Conservation (phyloP, 30 jellyfish, hydroid and myxozoan genomes). For the Haliclystus octoradiatus region DNA sequence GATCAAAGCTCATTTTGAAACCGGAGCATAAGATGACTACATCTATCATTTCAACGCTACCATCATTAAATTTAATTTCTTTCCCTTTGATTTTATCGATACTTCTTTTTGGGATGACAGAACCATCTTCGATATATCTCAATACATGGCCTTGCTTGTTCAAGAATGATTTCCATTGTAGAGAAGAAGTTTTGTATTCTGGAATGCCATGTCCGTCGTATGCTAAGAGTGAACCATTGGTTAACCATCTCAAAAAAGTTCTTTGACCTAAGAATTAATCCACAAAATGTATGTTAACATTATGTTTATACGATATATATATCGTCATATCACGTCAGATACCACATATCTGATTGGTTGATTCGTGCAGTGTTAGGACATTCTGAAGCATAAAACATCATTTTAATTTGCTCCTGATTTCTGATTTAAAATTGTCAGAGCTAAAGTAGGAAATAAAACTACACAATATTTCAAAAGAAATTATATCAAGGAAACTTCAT, state of each 20-base stretch:
- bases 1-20: constrained; percentile 46
- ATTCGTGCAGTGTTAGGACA: too few relatives aligned
- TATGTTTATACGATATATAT: too few relatives aligned
- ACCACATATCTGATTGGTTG: too few relatives aligned
- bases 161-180: constrained; percentile 53
- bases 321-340: too few relatives aligned
- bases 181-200: constrained; percentile 52
- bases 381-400: too few relatives aligned
- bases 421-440: too few relatives aligned
- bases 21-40: constrained; percentile 71
- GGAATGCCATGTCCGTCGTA: constrained; percentile 94
- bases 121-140: constrained; percentile 51
- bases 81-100: constrained; percentile 32
- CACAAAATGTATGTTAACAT: too few relatives aligned
- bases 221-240: constrained; percentile 74
- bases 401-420: too few relatives aligned
- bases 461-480: too few relatives aligned
- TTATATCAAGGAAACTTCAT: too few relatives aligned
- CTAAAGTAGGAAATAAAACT: too few relatives aligned
- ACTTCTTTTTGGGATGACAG: constrained; percentile 69
- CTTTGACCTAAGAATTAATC: too few relatives aligned
- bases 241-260: constrained; percentile 84
- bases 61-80: constrained; percentile 42
- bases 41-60: constrained; percentile 33
- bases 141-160: constrained; percentile 84